Evolutionary conservation across 1,140 invertebrate genomes (phyloP).

Genomic region (Anastrepha ludens): DNA sequence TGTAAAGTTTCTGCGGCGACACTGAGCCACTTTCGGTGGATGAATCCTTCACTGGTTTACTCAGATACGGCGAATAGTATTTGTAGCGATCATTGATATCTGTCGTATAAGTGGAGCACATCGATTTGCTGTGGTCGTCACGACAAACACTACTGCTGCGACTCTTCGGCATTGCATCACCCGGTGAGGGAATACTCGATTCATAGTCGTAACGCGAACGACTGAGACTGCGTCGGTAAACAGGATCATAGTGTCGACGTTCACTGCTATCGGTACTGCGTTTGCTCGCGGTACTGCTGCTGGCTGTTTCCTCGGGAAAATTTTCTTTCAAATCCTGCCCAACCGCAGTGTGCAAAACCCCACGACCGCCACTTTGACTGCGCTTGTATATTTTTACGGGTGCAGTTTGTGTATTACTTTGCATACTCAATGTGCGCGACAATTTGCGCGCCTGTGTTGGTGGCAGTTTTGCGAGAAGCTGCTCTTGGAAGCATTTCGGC

Average conservation of each 20-base stretch:
- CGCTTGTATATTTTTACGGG: slow-evolving; percentile 67
- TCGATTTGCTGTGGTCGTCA: slow-evolving; percentile 67
- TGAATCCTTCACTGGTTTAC: slow-evolving; percentile 63
- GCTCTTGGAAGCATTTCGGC: slow-evolving; percentile 79
- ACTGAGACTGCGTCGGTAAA: slow-evolving; percentile 67
- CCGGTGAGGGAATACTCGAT: slow-evolving; percentile 41
- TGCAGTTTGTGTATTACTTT: slow-evolving; percentile 62
- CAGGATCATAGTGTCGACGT: slow-evolving; percentile 60
- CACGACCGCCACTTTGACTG: slow-evolving; percentile 69
- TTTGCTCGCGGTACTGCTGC: slow-evolving; percentile 14
- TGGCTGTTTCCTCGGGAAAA: slow-evolving; percentile 8
- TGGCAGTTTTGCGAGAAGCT: slow-evolving; percentile 79
- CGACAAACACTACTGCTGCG: slow-evolving; percentile 69
- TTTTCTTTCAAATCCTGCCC: slow-evolving; percentile 37
- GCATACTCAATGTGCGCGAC: slow-evolving; percentile 79
- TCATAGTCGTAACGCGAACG: slow-evolving; percentile 59
- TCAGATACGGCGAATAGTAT: slow-evolving; percentile 71
- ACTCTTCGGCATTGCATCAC: slow-evolving; percentile 58
- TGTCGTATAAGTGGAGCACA: slow-evolving; percentile 66
- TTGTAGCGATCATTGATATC: slow-evolving; percentile 72
- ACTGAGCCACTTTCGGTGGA: slow-evolving; percentile 56
- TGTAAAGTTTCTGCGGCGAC: slow-evolving; percentile 46
- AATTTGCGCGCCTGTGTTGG: slow-evolving; percentile 78
- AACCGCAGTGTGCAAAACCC: not conserved
- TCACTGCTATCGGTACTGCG: slow-evolving; percentile 61